phyloP scores from a whole-genome alignment of 2,113 vertebrate species.

The Coptodon rendalli region DNA sequence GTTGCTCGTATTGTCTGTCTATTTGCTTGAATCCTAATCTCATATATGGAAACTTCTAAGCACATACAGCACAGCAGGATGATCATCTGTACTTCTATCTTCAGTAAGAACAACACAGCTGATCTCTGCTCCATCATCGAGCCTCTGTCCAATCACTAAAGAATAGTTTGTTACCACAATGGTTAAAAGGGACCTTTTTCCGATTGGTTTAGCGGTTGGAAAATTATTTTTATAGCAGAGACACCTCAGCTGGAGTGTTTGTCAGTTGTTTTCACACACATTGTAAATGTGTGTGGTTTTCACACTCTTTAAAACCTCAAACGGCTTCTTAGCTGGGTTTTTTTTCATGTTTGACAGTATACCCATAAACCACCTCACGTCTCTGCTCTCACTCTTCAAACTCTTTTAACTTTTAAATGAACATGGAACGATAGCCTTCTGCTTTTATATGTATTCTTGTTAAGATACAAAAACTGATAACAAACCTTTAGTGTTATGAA shows the following conservation, averaged over 20 bases:
- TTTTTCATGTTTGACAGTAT: not conserved
- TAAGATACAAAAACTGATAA: not conserved
- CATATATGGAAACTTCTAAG: too few relatives aligned
- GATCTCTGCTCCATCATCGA: too few relatives aligned
- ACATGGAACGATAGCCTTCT: not conserved
- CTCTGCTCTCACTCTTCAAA: not conserved
- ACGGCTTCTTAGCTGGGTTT: rapidly evolving
- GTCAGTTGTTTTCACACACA: not conserved
- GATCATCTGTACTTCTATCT: too few relatives aligned
- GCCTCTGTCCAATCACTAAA: too few relatives aligned
- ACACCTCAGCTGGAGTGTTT: not conserved
- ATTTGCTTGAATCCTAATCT: too few relatives aligned
- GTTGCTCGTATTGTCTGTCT: not conserved
- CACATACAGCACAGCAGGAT: too few relatives aligned
- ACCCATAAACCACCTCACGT: not conserved
- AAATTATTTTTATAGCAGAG: not conserved
- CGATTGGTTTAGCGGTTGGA: not conserved
- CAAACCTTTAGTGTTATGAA: not conserved
- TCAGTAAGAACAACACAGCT: too few relatives aligned
- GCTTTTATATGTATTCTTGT: rapidly evolving
- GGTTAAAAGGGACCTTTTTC: too few relatives aligned
- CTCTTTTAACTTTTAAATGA: not conserved
- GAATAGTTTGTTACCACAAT: too few relatives aligned
- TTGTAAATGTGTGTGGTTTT: not conserved
- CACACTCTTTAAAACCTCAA: not conserved